Evolutionary conservation across 2,113 vertebrate species (phyloP).

Genomic region (Cariama cristata): DNA sequence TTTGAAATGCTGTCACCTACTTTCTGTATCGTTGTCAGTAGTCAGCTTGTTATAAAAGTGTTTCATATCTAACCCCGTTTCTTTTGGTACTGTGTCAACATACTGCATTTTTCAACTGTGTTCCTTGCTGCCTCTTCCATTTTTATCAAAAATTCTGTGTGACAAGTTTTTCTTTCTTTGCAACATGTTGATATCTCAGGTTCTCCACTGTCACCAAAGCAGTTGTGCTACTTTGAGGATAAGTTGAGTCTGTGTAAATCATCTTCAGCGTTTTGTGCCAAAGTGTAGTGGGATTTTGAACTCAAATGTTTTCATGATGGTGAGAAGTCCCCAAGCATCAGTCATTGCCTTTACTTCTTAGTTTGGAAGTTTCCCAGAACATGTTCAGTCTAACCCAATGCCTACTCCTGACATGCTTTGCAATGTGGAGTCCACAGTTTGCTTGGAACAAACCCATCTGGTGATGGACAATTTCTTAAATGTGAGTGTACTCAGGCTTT

Average conservation of each 20-base stretch:
- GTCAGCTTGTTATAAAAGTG: slow-evolving; percentile 73
- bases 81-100: slow-evolving; percentile 53
- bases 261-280: slow-evolving; percentile 16
- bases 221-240: slow-evolving; percentile 55
- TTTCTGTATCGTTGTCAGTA: slow-evolving; percentile 72
- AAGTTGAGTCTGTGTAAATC: slow-evolving; percentile 43
- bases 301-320: slow-evolving; percentile 9
- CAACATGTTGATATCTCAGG: slow-evolving; percentile 50
- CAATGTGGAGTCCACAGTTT: neutral
- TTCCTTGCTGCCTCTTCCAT: slow-evolving; percentile 50
- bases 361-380: neutral
- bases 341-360: neutral
- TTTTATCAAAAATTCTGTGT: slow-evolving; percentile 63
- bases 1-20: slow-evolving; percentile 75
- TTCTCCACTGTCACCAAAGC: slow-evolving; percentile 55
- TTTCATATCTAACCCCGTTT: slow-evolving; percentile 65
- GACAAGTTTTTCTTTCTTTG: slow-evolving; percentile 59
- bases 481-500: neutral
- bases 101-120: slow-evolving; percentile 51
- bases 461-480: neutral
- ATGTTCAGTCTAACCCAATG: neutral
- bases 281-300: slow-evolving; percentile 38
- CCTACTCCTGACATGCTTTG: neutral
- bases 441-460: neutral
- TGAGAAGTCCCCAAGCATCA: slow-evolving; percentile 11